Conservation (phyloP, 2,797 vertebrate species). For the Danio tinwini region DNA sequence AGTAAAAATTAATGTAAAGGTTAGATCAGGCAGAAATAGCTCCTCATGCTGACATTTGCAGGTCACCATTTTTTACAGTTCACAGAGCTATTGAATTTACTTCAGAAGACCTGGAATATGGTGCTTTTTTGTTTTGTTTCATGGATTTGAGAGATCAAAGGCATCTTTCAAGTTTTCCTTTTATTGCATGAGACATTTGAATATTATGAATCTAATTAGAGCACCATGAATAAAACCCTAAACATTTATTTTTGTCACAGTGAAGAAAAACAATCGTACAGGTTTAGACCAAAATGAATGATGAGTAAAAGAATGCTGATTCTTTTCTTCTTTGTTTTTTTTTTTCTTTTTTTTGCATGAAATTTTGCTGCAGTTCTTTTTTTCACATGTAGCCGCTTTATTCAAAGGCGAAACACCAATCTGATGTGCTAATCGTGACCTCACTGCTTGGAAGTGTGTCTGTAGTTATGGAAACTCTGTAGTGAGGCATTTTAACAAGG, state of each 20-base stretch:
- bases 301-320: slow-evolving; percentile 14
- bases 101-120: not conserved
- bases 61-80: not conserved
- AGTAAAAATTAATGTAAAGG: not conserved
- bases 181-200: not conserved
- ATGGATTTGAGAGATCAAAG: not conserved
- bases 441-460: slow-evolving; percentile 24
- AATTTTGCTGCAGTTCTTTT: slow-evolving; percentile 8
- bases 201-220: not conserved
- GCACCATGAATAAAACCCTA: not conserved
- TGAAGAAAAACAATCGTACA: not conserved
- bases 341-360: not conserved
- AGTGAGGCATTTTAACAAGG: slow-evolving; percentile 53
- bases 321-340: too few species aligned
- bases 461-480: slow-evolving; percentile 53
- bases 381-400: slow-evolving; percentile 18
- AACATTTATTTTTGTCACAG: not conserved
- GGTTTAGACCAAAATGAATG: not conserved
- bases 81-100: not conserved
- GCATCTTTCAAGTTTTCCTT: not conserved
- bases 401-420: not conserved
- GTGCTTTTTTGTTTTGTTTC: not conserved
- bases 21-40: slow-evolving; percentile 1
- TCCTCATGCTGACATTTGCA: not conserved
- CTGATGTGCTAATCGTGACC: slow-evolving; percentile 45